These are phyloP conservation scores for Stenopsyche tienmushanensis DNA, from an alignment of 1,140 invertebrate species.

Conservation along the genomic window DNA sequence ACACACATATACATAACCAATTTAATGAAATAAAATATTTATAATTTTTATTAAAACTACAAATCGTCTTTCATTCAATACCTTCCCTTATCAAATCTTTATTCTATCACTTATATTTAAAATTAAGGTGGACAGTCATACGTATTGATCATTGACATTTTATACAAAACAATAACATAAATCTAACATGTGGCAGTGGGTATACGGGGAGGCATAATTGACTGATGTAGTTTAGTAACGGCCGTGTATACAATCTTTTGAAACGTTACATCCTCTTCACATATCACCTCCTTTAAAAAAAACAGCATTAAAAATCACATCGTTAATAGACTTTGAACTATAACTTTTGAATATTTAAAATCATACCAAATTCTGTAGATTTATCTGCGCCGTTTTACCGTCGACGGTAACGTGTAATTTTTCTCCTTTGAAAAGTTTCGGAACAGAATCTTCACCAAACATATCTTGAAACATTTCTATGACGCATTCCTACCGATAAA, in stretches of 20 bases:
- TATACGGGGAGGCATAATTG: constrained; percentile 68
- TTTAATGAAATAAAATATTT: too few relatives aligned
- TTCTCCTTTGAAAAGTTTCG: constrained; percentile 91
- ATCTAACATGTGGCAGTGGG: constrained; percentile 31
- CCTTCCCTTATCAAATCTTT: too few relatives aligned
- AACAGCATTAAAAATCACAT: background rate
- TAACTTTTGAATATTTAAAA: too few relatives aligned
- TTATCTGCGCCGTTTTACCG: constrained; percentile 82
- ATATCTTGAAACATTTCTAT: constrained; percentile 92
- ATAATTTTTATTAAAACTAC: too few relatives aligned
- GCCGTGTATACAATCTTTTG: constrained; percentile 85
- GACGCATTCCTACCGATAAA: constrained; percentile 72
- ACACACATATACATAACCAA: too few relatives aligned
- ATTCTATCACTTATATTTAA: background rate
- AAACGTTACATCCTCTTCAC: constrained; percentile 77
- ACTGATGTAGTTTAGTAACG: constrained; percentile 80
- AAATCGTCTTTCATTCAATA: too few relatives aligned
- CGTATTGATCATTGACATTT: background rate
- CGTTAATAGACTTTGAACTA: too few relatives aligned
- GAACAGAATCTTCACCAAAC: constrained; percentile 93
- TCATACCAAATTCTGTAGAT: constrained; percentile 76
- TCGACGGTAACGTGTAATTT: constrained; percentile 83
- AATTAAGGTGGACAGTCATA: background rate
- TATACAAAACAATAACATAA: background rate
- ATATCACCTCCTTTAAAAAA: constrained; percentile 70